Evolutionary conservation across 2,888 invertebrate species (phyloP).

Genomic region (Macrosiphum euphorbiae): DNA sequence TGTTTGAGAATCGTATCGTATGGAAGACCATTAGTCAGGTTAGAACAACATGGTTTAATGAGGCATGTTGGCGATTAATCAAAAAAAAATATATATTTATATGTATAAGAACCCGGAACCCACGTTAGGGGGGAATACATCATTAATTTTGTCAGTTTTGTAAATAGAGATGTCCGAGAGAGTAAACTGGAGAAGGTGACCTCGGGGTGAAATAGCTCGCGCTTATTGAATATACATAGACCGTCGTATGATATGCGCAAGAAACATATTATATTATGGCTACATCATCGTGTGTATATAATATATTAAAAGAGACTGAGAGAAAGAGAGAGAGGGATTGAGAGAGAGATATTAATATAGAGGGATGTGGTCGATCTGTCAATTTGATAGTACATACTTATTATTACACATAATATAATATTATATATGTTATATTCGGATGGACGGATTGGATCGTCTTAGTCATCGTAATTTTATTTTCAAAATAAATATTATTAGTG

Average conservation of each 20-base stretch:
- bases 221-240: conserved; percentile 59
- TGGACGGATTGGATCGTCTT: not conserved
- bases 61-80: conserved; percentile 63
- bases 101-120: not conserved
- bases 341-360: conserved; percentile 32
- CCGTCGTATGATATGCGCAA: conserved; percentile 1
- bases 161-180: conserved; percentile 61
- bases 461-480: not conserved
- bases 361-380: conserved; percentile 53
- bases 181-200: conserved; percentile 52
- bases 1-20: not conserved
- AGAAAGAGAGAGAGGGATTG: not conserved
- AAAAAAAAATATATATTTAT: not conserved
- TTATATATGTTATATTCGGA: not conserved
- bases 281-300: conserved; percentile 3
- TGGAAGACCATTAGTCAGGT: conserved; percentile 56
- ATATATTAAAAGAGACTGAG: not conserved
- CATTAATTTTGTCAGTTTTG: conserved; percentile 64
- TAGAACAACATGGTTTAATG: conserved; percentile 60
- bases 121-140: conserved; percentile 11
- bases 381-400: conserved; percentile 24
- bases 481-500: conserved; percentile 50
- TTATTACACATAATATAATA: conserved; percentile 11
- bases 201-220: conserved; percentile 57
- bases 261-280: conserved; percentile 24